Evolutionary conservation across 2,113 vertebrate genomes (phyloP).

Genomic region (Gallinago jamesoni): DNA sequence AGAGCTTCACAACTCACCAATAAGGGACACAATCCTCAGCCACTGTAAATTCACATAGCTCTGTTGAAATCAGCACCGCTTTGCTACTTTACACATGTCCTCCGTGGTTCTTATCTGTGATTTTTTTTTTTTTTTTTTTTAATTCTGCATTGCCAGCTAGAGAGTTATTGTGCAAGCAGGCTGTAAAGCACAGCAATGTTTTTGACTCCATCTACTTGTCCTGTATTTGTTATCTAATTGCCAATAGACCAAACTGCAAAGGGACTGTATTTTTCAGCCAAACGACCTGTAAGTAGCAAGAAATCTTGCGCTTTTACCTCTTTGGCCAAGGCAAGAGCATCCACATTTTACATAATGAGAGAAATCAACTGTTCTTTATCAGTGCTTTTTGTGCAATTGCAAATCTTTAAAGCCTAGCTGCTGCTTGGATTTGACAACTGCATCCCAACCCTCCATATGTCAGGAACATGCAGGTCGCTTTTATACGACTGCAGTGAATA

Average conservation of each 20-base stretch:
- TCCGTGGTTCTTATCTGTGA: not conserved
- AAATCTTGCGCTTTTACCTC: constrained; percentile 52
- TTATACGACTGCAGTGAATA: not conserved
- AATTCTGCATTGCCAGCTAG: not conserved
- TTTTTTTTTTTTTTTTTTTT: not conserved
- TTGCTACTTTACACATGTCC: constrained; percentile 14
- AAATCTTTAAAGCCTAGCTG: constrained; percentile 57
- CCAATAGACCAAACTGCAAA: constrained; percentile 63
- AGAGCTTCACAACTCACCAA: not conserved
- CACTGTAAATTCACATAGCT: not conserved
- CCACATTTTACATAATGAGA: constrained; percentile 64
- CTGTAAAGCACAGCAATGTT: constrained; percentile 55
- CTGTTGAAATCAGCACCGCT: not conserved
- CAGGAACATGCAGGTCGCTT: constrained; percentile 13
- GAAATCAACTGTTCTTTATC: constrained; percentile 67
- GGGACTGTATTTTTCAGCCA: constrained; percentile 63
- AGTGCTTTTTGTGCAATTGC: constrained; percentile 54
- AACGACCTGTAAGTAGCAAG: constrained; percentile 60
- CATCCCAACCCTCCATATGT: constrained; percentile 17
- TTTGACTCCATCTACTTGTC: constrained; percentile 59
- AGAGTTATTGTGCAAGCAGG: constrained; percentile 35
- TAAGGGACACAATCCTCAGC: not conserved
- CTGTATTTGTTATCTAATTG: constrained; percentile 73
- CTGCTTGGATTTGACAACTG: constrained; percentile 53
- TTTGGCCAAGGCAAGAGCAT: constrained; percentile 51